These are phyloP conservation scores for Esox masquinongy DNA, from an alignment of 2,797 vertebrate genomes.

Conservation along the genomic window DNA sequence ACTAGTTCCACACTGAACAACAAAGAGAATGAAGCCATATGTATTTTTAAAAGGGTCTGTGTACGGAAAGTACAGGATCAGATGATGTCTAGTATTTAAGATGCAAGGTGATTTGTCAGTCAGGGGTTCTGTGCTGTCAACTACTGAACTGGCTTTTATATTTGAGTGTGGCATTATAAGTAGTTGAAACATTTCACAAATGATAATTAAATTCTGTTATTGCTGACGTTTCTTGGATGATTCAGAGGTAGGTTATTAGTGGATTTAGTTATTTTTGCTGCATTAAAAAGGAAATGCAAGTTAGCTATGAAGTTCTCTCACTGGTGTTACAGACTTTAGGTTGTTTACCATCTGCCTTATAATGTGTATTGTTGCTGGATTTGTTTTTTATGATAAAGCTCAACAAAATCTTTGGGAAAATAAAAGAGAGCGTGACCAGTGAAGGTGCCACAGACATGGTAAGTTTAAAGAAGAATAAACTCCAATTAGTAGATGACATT, in stretches of 20 bases:
- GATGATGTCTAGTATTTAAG: not conserved
- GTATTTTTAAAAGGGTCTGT: not conserved
- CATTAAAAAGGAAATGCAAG: not conserved
- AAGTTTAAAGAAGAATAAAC: conserved; percentile 21
- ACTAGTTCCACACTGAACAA: not conserved
- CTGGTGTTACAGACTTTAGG: not conserved
- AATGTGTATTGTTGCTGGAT: not conserved
- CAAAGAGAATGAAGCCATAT: conserved; percentile 36
- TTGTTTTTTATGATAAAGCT: conserved; percentile 73
- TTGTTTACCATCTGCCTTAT: not conserved
- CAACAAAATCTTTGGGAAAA: conserved; percentile 89
- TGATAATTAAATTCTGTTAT: conserved; percentile 67
- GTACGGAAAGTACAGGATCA: not conserved
- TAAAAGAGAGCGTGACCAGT: conserved; percentile 69
- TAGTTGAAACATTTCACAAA: conserved; percentile 9
- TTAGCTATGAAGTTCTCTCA: not conserved
- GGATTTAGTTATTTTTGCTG: not conserved
- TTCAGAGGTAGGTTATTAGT: conserved; percentile 66
- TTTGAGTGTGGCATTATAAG: not conserved
- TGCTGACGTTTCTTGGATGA: conserved; percentile 63
- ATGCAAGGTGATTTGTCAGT: not conserved
- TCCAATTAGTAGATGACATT: not conserved
- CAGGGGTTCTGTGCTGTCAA: not conserved
- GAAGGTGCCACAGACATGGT: conserved; percentile 57
- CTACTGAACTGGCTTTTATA: not conserved